Percentiles rank a stretch among this genome's conserved stretches.
These are phyloP conservation scores for Acanthococcus lagerstroemiae DNA, from an alignment of 2,888 invertebrate species.

Conservation along the genomic window DNA sequence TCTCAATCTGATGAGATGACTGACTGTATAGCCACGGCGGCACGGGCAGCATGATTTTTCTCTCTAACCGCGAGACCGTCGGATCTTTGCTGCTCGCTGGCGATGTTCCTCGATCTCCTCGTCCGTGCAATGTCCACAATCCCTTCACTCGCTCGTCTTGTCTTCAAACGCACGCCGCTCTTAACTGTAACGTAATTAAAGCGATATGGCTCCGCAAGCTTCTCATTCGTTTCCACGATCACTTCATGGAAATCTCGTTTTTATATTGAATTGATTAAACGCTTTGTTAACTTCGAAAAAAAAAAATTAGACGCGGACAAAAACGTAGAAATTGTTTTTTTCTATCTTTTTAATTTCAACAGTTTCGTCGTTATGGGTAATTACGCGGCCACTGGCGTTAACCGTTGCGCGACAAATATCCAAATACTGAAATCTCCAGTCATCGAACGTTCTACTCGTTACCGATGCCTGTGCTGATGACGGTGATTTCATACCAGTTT, in stretches of 20 bases:
- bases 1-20: not conserved
- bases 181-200: not conserved
- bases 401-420: constrained; percentile 21
- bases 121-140: not conserved
- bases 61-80: too few species aligned
- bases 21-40: too few species aligned
- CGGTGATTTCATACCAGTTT: too few species aligned
- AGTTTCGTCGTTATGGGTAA: constrained; percentile 26
- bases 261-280: constrained; percentile 29
- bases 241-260: not conserved
- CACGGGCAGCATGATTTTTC: not conserved
- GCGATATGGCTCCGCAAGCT: not conserved
- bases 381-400: constrained; percentile 10
- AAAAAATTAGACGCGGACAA: constrained; percentile 2
- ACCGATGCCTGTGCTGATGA: too few species aligned
- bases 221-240: not conserved
- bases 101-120: too few species aligned
- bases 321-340: constrained; percentile 18
- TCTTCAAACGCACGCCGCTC: not conserved
- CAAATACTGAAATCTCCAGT: not conserved
- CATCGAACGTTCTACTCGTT: too few species aligned
- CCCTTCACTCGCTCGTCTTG: not conserved
- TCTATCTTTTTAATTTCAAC: constrained; percentile 5
- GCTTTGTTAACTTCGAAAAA: constrained; percentile 24
- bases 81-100: too few species aligned